phyloP scores from a whole-genome alignment of 1,140 invertebrate genomes.

The Nixonia krombeini region DNA sequence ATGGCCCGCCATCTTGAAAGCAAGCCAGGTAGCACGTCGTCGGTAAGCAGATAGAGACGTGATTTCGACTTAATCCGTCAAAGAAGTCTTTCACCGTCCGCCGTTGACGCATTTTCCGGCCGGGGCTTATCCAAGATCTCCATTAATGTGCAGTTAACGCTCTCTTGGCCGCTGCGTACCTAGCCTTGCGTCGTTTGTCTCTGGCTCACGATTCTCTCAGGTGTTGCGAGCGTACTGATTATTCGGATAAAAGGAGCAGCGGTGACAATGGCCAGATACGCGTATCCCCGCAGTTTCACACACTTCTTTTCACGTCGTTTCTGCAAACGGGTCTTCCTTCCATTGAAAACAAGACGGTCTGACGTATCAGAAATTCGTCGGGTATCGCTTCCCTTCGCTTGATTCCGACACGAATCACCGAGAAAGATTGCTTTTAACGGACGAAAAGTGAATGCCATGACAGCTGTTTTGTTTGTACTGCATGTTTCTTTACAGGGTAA shows the following conservation, averaged over 20 bases:
- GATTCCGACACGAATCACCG: no score
- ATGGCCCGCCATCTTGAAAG: constrained; percentile 29
- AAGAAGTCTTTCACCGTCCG: constrained; percentile 66
- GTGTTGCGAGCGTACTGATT: constrained; percentile 19
- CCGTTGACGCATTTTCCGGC: constrained; percentile 26
- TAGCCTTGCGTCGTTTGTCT: constrained; percentile 27
- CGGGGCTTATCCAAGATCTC: constrained; percentile 69
- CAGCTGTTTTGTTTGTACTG: no score
- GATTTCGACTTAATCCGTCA: constrained; percentile 71
- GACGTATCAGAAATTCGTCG: no score
- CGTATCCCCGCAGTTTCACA: no score
- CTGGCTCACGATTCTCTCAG: constrained; percentile 22
- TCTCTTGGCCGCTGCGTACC: constrained; percentile 58
- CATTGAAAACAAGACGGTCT: no score
- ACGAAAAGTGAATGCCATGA: no score
- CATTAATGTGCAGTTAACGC: constrained; percentile 72
- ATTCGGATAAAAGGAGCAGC: constrained; percentile 6
- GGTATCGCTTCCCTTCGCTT: no score
- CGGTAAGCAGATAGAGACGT: constrained; percentile 58
- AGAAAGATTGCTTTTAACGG: no score
- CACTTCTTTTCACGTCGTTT: no score
- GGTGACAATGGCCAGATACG: background rate
- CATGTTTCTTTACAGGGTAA: no score
- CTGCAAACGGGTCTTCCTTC: no score
- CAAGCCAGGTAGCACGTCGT: constrained; percentile 53